Evolutionary conservation across 2,113 vertebrate species (phyloP), one percentile per base, ranked within the genome.

Genomic region (Gadus macrocephalus): DNA sequence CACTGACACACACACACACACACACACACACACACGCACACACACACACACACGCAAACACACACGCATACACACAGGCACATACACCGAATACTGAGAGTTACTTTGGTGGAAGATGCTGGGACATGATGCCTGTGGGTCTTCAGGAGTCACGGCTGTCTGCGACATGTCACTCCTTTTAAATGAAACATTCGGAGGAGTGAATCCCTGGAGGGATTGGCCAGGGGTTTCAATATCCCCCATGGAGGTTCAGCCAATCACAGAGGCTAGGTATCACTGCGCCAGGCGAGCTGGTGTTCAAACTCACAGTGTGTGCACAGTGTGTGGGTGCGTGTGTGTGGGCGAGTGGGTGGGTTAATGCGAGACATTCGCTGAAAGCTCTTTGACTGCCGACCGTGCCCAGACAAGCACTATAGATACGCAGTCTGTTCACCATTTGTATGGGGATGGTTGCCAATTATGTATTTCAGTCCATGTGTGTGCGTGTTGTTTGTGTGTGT

Each of bases 1-100:
- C 67, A 64, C 53, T 55, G 28, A 3, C n/a, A 67, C 58, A 3
- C 28, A 71, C 53, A 62, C 67, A 61, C 64, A 60, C 42, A 4
- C 55, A 58, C 55, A 61, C 59, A 25, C 25, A 28, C 25, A 62
- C 22, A 28, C 61, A 31, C 55, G 61, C 61, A 16, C 42, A 76
- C n/a, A 25, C 62, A 58, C 28, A 71, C 53, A 62, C 22, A 28
- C 61, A 62, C 55, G 61, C 67, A 61, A 60, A 60, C 42, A 4
- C 55, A 58, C 55, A 61, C 59, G 22, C 25, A 28, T 25, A 62
- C 22, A 28, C 61, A 31, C 55, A 64, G 61, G 16, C 42, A 76
- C n/a, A 20, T 62, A 62, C 28, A 71, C 53, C 25, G 25, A 49
- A 49, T 9, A 49, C 42, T 14, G 42, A 49, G 8, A 49, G 42